phyloP scores from a whole-genome alignment of 2,113 vertebrate genomes.

The Thymallus thymallus region DNA sequence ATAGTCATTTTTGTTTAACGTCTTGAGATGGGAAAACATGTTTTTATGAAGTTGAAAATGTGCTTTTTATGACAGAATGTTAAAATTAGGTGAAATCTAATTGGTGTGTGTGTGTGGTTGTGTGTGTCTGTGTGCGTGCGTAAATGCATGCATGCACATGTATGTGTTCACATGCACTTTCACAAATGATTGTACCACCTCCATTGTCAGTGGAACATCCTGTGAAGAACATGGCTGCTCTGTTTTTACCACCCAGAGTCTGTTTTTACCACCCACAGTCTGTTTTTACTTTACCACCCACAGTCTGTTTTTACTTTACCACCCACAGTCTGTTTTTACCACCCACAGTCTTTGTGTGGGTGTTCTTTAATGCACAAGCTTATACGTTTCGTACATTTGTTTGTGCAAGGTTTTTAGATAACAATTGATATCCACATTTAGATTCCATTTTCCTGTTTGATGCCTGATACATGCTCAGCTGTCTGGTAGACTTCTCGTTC shows the following conservation, averaged over 20 bases:
- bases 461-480: not conserved
- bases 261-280: no score
- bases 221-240: constrained; percentile 19
- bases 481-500: not conserved
- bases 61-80: no score
- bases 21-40: no score
- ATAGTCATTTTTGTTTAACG: no score
- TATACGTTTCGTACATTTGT: not conserved
- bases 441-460: not conserved
- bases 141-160: no score
- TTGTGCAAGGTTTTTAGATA: not conserved
- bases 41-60: no score
- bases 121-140: not conserved
- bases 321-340: constrained; percentile 21
- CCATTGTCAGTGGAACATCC: constrained; percentile 35
- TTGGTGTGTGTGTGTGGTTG: no score
- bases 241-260: no score
- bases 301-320: no score
- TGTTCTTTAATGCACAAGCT: not conserved
- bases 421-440: not conserved
- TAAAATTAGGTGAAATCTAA: no score
- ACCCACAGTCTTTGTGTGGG: constrained; percentile 24
- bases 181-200: constrained; percentile 16
- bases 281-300: no score
- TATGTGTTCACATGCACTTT: not conserved